Percentiles rank a stretch among this genome's conserved stretches.
Conservation (phyloP, 1,140 invertebrate genomes). For the Aphaenogaster ashmeadi region DNA sequence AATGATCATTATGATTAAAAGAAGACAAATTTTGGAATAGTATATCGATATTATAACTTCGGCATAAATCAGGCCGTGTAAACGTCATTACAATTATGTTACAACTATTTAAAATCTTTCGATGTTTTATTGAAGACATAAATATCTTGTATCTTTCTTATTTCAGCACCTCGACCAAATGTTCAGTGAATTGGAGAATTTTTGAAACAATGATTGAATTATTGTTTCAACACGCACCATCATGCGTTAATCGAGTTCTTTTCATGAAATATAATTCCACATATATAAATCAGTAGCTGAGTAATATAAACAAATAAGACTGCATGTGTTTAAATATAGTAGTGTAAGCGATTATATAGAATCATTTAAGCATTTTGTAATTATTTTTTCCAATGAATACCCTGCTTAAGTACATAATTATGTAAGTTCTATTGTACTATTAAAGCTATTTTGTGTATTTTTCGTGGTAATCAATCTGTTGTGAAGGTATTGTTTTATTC, state of each 20-base stretch:
- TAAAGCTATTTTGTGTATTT: conserved; percentile 77
- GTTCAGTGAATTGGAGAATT: conserved; percentile 84
- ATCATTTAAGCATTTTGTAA: conserved; percentile 70
- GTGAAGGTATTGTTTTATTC: not conserved
- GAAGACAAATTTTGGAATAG: no score
- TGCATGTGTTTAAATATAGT: conserved; percentile 71
- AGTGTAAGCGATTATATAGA: conserved; percentile 43
- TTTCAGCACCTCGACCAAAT: conserved; percentile 85
- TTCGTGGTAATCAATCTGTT: conserved; percentile 9
- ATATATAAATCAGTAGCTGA: conserved; percentile 71
- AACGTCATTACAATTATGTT: not conserved
- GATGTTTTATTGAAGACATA: conserved; percentile 13
- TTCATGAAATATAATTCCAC: conserved; percentile 61
- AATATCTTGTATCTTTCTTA: conserved; percentile 63
- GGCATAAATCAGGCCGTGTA: no score
- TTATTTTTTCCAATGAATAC: conserved; percentile 53
- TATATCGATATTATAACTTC: no score
- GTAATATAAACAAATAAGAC: conserved; percentile 68
- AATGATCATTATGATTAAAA: no score
- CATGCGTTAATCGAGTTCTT: conserved; percentile 19
- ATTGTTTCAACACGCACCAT: conserved; percentile 10
- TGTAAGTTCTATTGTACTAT: conserved; percentile 64
- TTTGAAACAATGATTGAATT: conserved; percentile 54
- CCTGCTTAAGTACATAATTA: conserved; percentile 52
- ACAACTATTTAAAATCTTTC: not conserved